Conservation (phyloP, 2,113 vertebrate genomes). For the Syngnathus floridae region DNA sequence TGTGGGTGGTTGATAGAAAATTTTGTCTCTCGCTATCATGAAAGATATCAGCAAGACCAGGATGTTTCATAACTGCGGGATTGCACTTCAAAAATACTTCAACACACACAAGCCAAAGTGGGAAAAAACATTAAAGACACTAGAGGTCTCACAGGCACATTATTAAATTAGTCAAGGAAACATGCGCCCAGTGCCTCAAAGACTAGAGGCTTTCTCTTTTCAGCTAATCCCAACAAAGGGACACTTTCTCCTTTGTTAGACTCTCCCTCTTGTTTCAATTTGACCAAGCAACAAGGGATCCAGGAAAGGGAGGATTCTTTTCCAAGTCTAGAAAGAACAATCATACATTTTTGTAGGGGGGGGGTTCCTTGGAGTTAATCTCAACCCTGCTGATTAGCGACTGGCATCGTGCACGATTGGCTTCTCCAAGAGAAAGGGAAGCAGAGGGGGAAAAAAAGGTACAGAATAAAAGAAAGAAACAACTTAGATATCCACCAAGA, state of each 20-base stretch:
- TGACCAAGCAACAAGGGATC: conserved; percentile 52
- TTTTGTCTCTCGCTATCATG: conserved; percentile 21
- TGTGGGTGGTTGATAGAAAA: neutral
- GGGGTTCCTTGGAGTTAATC: conserved; percentile 44
- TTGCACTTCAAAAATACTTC: conserved; percentile 21
- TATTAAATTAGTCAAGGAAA: conserved; percentile 68
- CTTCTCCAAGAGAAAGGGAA: conserved; percentile 27
- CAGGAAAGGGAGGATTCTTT: conserved; percentile 43
- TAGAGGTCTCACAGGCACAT: conserved; percentile 36
- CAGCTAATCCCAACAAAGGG: conserved; percentile 67
- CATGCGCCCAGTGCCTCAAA: conserved; percentile 50
- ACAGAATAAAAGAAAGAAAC: conserved; percentile 13
- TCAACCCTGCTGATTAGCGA: conserved; percentile 52
- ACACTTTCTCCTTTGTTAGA: conserved; percentile 63
- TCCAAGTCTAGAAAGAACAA: conserved; percentile 47
- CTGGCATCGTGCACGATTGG: conserved; percentile 27
- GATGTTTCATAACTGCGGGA: conserved; percentile 15
- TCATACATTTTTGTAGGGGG: conserved; percentile 40
- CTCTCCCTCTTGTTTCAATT: conserved; percentile 47
- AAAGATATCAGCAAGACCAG: conserved; percentile 11
- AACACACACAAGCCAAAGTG: conserved; percentile 4
- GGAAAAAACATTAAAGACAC: conserved; percentile 1
- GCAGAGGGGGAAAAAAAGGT: conserved; percentile 3
- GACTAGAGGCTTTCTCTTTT: conserved; percentile 59
- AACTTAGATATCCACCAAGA: conserved; percentile 27